phyloP scores from a whole-genome alignment of 35 echinoderm and acorn worm species.

The Anneissia japonica region DNA sequence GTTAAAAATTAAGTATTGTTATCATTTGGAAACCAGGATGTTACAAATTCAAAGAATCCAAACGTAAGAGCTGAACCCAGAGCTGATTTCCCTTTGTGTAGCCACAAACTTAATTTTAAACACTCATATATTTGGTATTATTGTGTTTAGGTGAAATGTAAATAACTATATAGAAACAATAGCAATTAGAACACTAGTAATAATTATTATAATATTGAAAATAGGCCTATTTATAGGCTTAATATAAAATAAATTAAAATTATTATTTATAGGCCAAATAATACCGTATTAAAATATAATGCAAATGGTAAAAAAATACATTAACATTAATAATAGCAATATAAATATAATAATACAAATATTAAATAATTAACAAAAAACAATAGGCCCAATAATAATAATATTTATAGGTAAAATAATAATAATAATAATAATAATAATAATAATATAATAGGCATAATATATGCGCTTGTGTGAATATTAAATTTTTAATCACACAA shows the following conservation, averaged over 20 bases:
- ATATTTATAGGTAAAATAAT: background rate
- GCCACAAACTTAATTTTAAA: too few relatives aligned
- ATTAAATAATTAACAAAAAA: background rate
- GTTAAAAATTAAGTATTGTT: too few relatives aligned
- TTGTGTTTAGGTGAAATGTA: too few relatives aligned
- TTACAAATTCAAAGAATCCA: too few relatives aligned
- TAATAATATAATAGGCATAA: background rate
- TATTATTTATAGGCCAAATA: background rate
- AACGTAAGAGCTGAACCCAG: too few relatives aligned
- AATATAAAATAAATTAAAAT: background rate
- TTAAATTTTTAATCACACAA: too few relatives aligned
- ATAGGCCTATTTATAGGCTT: background rate
- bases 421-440: constrained; percentile 3
- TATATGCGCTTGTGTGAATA: too few relatives aligned
- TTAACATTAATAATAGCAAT: background rate
- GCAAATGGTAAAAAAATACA: background rate
- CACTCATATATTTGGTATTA: too few relatives aligned
- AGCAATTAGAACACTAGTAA: background rate
- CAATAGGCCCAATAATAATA: background rate
- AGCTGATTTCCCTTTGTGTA: too few relatives aligned
- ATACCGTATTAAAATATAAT: background rate
- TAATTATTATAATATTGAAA: background rate
- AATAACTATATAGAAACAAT: background rate
- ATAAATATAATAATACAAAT: background rate
- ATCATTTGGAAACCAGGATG: too few relatives aligned